Conservation (phyloP, 2,797 vertebrate species). For the Toxotes lorentzi region DNA sequence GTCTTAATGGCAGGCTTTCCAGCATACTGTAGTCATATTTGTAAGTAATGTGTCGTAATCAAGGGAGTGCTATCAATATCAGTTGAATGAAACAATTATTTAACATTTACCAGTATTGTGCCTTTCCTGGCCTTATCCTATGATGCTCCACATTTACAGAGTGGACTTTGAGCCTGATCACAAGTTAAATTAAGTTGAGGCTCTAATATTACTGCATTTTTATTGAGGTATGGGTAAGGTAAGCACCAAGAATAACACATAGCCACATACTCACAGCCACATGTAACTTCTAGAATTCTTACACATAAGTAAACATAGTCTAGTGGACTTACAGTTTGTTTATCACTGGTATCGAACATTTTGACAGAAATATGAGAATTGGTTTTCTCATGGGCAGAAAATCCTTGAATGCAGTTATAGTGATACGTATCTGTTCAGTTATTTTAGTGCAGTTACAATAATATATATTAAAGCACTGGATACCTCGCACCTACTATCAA, state of each 20-base stretch:
- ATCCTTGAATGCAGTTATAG: slow-evolving; percentile 39
- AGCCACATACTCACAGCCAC: slow-evolving; percentile 10
- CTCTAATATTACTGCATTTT: slow-evolving; percentile 27
- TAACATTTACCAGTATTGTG: slow-evolving; percentile 15
- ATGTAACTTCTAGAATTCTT: slow-evolving; percentile 7
- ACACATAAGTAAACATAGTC: background rate
- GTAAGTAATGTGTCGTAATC: slow-evolving; percentile 29
- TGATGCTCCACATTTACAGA: slow-evolving; percentile 23
- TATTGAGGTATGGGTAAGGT: slow-evolving; percentile 69
- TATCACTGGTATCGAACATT: background rate
- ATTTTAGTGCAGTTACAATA: slow-evolving; percentile 29
- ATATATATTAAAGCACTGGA: slow-evolving; percentile 58
- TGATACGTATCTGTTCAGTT: slow-evolving; percentile 44
- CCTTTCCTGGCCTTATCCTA: background rate
- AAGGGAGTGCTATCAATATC: slow-evolving; percentile 27
- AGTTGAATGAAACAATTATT: background rate
- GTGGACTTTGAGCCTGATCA: slow-evolving; percentile 41
- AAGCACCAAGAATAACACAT: slow-evolving; percentile 48
- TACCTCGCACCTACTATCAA: slow-evolving; percentile 61
- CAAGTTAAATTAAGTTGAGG: slow-evolving; percentile 50
- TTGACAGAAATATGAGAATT: slow-evolving; percentile 16
- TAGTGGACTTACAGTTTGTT: slow-evolving; percentile 20
- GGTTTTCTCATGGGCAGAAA: slow-evolving; percentile 39
- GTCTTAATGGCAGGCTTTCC: slow-evolving; percentile 28
- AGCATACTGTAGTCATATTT: slow-evolving; percentile 55